Percentiles rank a stretch among this genome's conserved stretches.
Evolutionary conservation across 2,113 vertebrate species (phyloP).

Genomic region (Naja naja): DNA sequence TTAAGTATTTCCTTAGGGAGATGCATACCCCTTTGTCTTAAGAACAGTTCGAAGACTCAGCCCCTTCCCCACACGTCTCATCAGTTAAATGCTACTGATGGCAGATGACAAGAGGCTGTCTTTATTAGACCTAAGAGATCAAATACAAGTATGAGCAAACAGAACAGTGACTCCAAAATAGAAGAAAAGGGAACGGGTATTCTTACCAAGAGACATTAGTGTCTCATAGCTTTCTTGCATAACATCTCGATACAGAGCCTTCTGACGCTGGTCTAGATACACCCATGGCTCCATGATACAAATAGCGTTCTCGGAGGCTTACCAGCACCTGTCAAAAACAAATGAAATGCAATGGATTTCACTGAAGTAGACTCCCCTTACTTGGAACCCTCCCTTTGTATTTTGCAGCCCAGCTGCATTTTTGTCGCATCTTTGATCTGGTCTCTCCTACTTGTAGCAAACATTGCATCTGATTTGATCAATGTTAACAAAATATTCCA

Average conservation of each 20-base stretch:
- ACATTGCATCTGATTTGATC: not conserved
- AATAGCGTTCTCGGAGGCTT: not conserved
- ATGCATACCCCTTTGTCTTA: too few relatives aligned
- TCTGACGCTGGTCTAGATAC: conserved; percentile 21
- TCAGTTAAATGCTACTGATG: not conserved
- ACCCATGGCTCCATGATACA: conserved; percentile 26
- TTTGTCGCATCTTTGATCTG: not conserved
- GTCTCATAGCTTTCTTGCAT: conserved; percentile 33
- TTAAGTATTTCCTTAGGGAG: not conserved
- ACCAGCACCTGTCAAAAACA: not conserved
- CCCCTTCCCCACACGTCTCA: not conserved
- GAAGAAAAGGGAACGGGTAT: not conserved
- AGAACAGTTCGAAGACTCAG: not conserved
- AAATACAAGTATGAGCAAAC: not conserved
- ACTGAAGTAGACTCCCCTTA: not conserved
- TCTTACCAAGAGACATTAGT: conserved; percentile 11
- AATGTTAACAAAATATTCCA: not conserved
- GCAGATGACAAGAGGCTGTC: not conserved
- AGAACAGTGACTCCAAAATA: not conserved
- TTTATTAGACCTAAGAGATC: not conserved
- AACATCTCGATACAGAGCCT: conserved; percentile 19
- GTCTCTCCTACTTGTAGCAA: not conserved
- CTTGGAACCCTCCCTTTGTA: not conserved
- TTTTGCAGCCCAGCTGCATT: not conserved
- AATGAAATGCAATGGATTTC: not conserved